Base-by-base conservation (phyloP, 2,113 vertebrate species). In the Erinaceus europaeus region DNA sequence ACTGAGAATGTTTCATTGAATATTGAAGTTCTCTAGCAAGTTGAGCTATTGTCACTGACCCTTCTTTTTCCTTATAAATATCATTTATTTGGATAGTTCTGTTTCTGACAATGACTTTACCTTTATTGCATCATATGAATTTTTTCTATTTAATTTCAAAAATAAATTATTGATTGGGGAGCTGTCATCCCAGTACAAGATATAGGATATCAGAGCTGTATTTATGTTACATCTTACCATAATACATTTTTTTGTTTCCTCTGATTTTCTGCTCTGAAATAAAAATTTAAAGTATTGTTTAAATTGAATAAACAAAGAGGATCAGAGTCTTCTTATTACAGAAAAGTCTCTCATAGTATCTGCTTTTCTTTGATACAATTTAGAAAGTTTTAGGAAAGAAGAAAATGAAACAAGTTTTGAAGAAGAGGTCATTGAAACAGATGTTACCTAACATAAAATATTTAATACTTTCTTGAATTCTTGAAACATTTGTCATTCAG, bases 211-310 rank as follows among this genome's bases (percentile, higher is more conserved):
- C 76, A 34, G 27, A 29, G 25, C 48, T 44, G 71, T 74, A 44
- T 82, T n/a, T 67, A 92, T 6, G 84, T 91, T 69, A 62, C 5
- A 88, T 21, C 40, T 89, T 95, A 62, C 59, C 57, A 17, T 42
- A 69, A 42, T 74, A 68, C 32, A 84, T 85, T 71, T 71, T 94
- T 48, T 52, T n/a, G 61, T 74, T 68, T 95, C 68, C 52, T 86
- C 40, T 20, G 74, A 93, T 76, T 50, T 65, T 92, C 84, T 4
- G 2, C 84, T 89, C 18, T 94, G 73, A 91, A 92, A 94, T 68
- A 77, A 79, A 84, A 65, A 88, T 50, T 46, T 75, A n/a, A 86
- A 87, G 14, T 55, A n/a, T 34, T 88, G 50, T 75, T 84, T 89
- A 38, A 44, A 61, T 13, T 88, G 69, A 90, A 48, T 73, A 50